Percentiles rank a stretch among this genome's conserved stretches.
phyloP scores from a whole-genome alignment of 2,797 vertebrate species.

The Telmatherina bonti region DNA sequence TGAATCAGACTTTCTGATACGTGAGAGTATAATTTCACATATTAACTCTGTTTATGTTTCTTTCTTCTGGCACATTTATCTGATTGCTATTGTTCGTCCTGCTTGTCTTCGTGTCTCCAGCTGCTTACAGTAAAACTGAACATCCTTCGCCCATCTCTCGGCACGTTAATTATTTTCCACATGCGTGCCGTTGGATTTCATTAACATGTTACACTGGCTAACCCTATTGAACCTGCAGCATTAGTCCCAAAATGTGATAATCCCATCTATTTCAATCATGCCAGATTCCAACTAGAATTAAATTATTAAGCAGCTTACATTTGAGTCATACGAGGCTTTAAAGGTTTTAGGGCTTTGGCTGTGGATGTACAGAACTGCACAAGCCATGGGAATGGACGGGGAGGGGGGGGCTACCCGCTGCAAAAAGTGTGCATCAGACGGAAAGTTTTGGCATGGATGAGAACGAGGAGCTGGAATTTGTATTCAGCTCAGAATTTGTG shows the following conservation, averaged over 20 bases:
- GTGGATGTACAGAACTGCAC: constrained; percentile 38
- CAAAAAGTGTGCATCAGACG: constrained; percentile 25
- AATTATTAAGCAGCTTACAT: constrained; percentile 86
- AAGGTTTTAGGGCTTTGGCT: constrained; percentile 73
- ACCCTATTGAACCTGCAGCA: constrained; percentile 62
- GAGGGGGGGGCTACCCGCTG: constrained; percentile 31
- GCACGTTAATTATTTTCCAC: constrained; percentile 52
- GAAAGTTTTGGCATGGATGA: not conserved
- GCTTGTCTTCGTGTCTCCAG: not conserved
- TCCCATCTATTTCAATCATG: constrained; percentile 73
- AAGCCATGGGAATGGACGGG: constrained; percentile 65
- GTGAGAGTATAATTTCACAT: not conserved
- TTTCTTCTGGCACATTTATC: not conserved
- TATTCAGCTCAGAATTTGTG: not conserved
- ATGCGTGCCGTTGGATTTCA: constrained; percentile 41
- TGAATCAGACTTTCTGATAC: constrained; percentile 17
- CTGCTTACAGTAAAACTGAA: not conserved
- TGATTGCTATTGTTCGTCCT: not conserved
- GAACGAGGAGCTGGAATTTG: not conserved
- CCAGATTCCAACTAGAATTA: constrained; percentile 89
- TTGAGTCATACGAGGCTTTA: constrained; percentile 76
- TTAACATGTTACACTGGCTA: constrained; percentile 50
- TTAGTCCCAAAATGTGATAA: constrained; percentile 74
- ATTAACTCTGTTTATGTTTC: not conserved
- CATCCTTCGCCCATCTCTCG: not conserved